phyloP scores from a whole-genome alignment of 2,113 vertebrate species.

The Martes martes region DNA sequence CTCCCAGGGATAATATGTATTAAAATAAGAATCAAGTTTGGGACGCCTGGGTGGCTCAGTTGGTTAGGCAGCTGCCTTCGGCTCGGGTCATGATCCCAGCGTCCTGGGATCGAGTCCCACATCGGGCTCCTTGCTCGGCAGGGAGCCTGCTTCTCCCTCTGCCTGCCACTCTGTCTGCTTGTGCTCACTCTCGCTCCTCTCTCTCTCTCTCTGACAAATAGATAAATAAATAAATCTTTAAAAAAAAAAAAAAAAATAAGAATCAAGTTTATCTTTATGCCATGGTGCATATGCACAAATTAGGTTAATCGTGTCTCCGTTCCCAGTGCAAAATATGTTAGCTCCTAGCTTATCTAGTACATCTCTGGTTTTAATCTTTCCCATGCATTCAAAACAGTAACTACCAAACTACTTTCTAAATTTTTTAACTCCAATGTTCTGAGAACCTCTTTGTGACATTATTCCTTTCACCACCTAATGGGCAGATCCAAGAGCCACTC shows the following conservation, averaged over 20 bases:
- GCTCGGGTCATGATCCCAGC: no score
- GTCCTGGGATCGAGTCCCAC: no score
- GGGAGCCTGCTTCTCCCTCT: no score
- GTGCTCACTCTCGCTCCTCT: no score
- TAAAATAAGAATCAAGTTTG: neutral
- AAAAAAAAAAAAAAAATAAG: no score
- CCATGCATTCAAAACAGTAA: neutral
- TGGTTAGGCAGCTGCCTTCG: no score
- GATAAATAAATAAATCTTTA: no score
- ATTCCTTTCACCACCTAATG: neutral
- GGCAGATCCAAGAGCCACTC: neutral
- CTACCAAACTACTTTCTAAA: neutral
- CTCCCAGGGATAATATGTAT: neutral
- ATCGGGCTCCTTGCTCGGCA: no score
- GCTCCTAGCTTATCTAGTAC: neutral
- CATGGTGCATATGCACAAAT: neutral
- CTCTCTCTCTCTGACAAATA: no score
- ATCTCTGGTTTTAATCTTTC: neutral
- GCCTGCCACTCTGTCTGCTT: no score
- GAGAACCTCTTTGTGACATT: neutral
- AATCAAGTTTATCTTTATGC: neutral
- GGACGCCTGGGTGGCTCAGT: no score
- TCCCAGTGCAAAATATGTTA: neutral
- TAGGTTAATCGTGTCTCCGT: neutral
- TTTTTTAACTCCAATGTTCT: neutral